A percentile compares a stretch with the other conserved stretches of the same genome.
phyloP scores from a whole-genome alignment of 1,140 invertebrate genomes.

The Panagrolaimus sp. region DNA sequence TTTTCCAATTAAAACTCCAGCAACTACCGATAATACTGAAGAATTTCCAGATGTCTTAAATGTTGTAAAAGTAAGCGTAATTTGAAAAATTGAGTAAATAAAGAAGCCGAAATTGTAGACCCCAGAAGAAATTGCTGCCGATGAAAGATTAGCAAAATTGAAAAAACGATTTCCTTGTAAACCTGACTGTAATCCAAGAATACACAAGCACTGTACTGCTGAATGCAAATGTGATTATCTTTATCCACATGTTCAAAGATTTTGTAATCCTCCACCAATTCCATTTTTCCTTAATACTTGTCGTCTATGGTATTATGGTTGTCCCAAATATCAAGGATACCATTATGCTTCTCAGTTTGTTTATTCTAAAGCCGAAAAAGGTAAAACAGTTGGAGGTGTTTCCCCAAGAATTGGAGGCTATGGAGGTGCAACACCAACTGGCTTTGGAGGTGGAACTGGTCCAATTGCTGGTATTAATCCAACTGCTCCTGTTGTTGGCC shows the following conservation, averaged over 20 bases:
- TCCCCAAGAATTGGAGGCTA: not conserved
- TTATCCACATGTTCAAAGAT: constrained; percentile 42
- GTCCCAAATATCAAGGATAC: constrained; percentile 45
- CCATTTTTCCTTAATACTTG: constrained; percentile 46
- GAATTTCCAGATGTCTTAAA: constrained; percentile 12
- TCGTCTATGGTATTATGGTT: constrained; percentile 44
- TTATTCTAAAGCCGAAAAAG: constrained; percentile 47
- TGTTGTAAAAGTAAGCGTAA: not conserved
- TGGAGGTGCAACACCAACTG: not conserved
- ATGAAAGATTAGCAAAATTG: constrained; percentile 5
- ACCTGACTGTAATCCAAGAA: constrained; percentile 32
- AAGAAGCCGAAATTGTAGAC: not conserved
- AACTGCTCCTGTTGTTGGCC: no score
- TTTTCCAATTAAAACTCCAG: no score
- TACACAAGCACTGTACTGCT: constrained; percentile 30
- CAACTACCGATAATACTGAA: not conserved
- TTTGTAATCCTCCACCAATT: constrained; percentile 46
- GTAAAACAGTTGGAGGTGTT: constrained; percentile 39
- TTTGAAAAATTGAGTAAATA: not conserved
- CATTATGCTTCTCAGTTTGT: constrained; percentile 46
- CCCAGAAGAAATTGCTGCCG: not conserved
- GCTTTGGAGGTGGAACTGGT: not conserved
- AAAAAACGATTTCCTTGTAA: constrained; percentile 25
- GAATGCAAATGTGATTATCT: constrained; percentile 46
- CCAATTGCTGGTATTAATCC: not conserved